Base-by-base conservation (phyloP, 1,140 invertebrate genomes). In the Potamilus streckersoni region DNA sequence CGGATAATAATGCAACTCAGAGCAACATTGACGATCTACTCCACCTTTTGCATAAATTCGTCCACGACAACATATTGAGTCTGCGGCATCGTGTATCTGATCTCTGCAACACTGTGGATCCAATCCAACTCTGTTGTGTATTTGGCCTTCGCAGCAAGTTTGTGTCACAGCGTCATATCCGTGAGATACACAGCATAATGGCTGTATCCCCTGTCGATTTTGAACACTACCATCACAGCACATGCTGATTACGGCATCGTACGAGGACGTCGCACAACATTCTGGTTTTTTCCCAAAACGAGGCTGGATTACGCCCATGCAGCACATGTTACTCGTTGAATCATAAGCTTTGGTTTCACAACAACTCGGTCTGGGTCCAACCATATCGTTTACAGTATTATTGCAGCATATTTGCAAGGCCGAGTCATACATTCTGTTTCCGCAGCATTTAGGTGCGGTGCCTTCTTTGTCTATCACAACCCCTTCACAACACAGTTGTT, bases 171-270 rank as follows among this genome's bases (percentile, higher is more conserved):
- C 75, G 27, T 77, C 75, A 55, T 68, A 77, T 20, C 75, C 73
- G 62, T 20, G 16, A 55, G 73, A 77, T 31, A 68, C 70, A 63
- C 75, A 77, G 57, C 75, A 77, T 38, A 58, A 69, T 31, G 75
- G 75, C 19, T 71, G 70, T 17, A 69, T 65, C 17, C 75, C 75
- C 62, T 69, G 69, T n/a, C 70, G 59, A n/a, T 27, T 56, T 38
- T 77, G 75, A 16, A 77, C 70, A 14, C 19, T 23, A 20, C 75
- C 75, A 73, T 77, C 64, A 27, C 75, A 77, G 31, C 75, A 77
- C 69, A 77, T 62, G n/a, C 58, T 61, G 12, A 11, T n/a, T 2
- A 73, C 75, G 16, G 70, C 75, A 55, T 77, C 70, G 31, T 68
- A 77, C 11, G 75, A 72, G 20, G 16, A 4, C 0, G 69, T 73